Percentiles rank a stretch among this genome's conserved stretches.
These are phyloP conservation scores for Germaria angustata DNA, from an alignment of 2,888 invertebrate species.

Conservation along the genomic window DNA sequence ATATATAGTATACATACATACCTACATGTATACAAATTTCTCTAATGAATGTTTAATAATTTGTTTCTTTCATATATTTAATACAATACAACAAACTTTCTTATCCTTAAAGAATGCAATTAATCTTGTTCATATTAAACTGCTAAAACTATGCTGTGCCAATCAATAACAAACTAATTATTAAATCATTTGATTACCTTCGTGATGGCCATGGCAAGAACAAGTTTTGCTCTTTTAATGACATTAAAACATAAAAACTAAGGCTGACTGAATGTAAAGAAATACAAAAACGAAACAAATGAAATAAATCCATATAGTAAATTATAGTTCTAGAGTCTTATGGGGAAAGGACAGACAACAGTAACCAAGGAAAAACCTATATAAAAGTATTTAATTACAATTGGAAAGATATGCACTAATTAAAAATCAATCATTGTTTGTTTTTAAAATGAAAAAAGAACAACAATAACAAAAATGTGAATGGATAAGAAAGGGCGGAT, in stretches of 20 bases:
- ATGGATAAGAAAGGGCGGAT: neutral
- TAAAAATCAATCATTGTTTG: slow-evolving; percentile 69
- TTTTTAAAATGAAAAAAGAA: slow-evolving; percentile 20
- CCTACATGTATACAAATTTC: too few species aligned
- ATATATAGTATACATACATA: too few species aligned
- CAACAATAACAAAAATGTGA: neutral
- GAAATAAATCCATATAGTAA: neutral
- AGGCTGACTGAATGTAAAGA: neutral
- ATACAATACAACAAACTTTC: neutral
- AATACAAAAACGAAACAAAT: too few species aligned
- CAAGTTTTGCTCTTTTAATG: slow-evolving; percentile 20
- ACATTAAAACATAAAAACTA: neutral
- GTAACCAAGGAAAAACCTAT: neutral
- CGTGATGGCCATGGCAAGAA: slow-evolving; percentile 59
- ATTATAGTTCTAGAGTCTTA: neutral
- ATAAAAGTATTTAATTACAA: slow-evolving; percentile 63
- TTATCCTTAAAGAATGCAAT: slow-evolving; percentile 31
- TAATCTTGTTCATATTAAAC: neutral
- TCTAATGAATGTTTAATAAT: too few species aligned
- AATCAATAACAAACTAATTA: slow-evolving; percentile 39
- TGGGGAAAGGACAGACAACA: neutral
- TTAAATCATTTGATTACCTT: slow-evolving; percentile 66
- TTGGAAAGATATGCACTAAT: slow-evolving; percentile 67
- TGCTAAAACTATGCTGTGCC: slow-evolving; percentile 12
- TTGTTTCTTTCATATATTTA: too few species aligned